Percentiles rank a stretch among this genome's conserved stretches.
These are phyloP conservation scores for Protaetia brevitarsis DNA, from an alignment of 1,140 invertebrate species.

Conservation along the genomic window DNA sequence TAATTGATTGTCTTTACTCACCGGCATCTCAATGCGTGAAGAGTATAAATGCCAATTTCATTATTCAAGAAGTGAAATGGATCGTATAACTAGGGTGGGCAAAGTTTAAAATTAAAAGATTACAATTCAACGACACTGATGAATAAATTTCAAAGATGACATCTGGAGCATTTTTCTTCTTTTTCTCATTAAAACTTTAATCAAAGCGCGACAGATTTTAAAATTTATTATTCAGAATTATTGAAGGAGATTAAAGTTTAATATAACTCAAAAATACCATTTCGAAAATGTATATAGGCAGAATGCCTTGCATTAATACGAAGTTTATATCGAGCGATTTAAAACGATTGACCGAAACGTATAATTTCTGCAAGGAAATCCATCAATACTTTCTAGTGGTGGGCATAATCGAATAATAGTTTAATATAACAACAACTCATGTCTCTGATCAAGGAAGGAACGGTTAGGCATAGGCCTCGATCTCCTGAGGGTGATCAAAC, in stretches of 20 bases:
- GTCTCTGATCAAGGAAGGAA: too few relatives aligned
- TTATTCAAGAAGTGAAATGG: neutral
- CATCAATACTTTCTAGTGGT: too few relatives aligned
- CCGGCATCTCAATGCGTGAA: neutral
- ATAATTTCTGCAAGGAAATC: too few relatives aligned
- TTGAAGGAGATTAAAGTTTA: neutral
- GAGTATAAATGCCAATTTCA: neutral
- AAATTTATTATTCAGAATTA: neutral
- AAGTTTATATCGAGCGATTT: too few relatives aligned
- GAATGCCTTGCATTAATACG: too few relatives aligned
- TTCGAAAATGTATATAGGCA: too few relatives aligned
- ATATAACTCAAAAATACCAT: neutral
- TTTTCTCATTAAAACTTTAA: slow-evolving; percentile 14
- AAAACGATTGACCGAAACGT: too few relatives aligned
- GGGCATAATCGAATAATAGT: too few relatives aligned
- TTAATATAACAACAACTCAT: too few relatives aligned
- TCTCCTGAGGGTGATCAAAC: too few relatives aligned
- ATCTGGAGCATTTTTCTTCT: neutral
- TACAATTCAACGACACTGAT: neutral
- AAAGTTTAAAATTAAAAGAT: neutral
- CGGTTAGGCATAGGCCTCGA: too few relatives aligned
- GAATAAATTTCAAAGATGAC: slow-evolving; percentile 5
- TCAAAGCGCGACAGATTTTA: neutral
- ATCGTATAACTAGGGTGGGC: neutral
- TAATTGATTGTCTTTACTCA: too few relatives aligned